Evolutionary conservation across 2,888 invertebrate genomes (phyloP), one percentile per base, ranked within the genome.

Genomic region (Tryphoninae sp.): DNA sequence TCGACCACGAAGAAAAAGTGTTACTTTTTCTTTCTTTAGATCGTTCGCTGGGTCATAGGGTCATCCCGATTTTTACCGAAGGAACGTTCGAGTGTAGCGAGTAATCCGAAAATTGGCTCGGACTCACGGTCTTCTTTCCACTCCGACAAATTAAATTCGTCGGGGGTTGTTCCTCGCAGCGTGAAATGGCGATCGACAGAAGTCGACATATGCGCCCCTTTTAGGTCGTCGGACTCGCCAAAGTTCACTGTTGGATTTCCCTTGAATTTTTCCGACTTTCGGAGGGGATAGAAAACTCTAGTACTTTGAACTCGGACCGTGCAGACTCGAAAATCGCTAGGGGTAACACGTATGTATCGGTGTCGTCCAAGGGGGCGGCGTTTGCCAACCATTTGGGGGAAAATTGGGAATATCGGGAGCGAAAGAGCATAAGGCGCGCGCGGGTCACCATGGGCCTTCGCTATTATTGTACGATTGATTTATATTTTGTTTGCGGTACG

Each of bases 381-480:
- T 86, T 88, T 86, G 86, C 86, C 16, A 84, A 86, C 89, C 91
- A 90, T 90, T 91, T 89, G 88, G 86, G 90, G 90, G 86, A 89
- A 90, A 91, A 89, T 90, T 89, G 89, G 88, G 85, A 90, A 89
- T 89, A 88, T 89, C 87, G 87, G 86, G 86, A 89, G 86, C 86
- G 68, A 51, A 19, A 22, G 67, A 76, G 82, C 82, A 82, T 82
- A 82, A 79, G 82, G 81, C 81, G 53, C 55, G 74, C 78, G 64
- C 62, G 85, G 84, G 86, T 86, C 86, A 85, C 84, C 82, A 86
- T 82, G 78, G 82, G 82, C 81, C 72, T 78, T 16, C 1, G 80
- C 88, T 87, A 88, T 91, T 90, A 90, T 90, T 88, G 86, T 85
- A 62, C 86, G 89, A 89, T 90, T 91, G 91, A 91, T 91, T 91